Evolutionary conservation across 2,797 vertebrate genomes (phyloP), one percentile per base, ranked within the genome.

Genomic region (Champsocephalus esox): DNA sequence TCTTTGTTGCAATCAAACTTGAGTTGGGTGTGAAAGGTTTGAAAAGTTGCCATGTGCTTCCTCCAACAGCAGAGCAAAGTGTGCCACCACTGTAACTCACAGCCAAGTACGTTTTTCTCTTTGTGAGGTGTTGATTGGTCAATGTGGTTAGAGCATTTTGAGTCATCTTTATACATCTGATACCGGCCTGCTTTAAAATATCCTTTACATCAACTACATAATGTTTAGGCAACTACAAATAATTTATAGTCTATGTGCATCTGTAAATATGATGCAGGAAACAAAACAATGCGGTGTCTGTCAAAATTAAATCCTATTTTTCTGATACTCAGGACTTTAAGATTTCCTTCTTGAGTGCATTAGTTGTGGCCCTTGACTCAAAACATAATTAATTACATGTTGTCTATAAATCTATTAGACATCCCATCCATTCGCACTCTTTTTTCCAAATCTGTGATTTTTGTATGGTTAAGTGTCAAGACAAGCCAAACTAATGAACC

Each of bases 1-100:
- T 48, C 24, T 63, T 77, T 74, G 69, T 62, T 72, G 10, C 14
- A 34, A 66, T 51, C 60, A 28, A 73, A 81, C 16, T n/a, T 45
- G 44, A 55, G 44, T 70, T 57, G 32, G 38, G 64, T 60, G 80
- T 45, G 67, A 64, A 77, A 61, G 41, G 32, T 59, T 60, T 49
- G 6, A 70, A 62, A 46, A 77, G 65, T 65, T 45, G 68, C 46
- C 43, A 61, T 11, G 11, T 60, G 54, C 28, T 43, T 43, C 43
- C 28, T 54, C 9, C 64, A 45, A 12, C 45, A 12, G 62, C 46
- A 16, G 38, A 2, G 44, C 57, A 58, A 41, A 19, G 41, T 48
- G 60, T 41, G 13, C 6, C 58, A 7, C 59, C 7, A 44, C 43
- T 51, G 34, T 32, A 5, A 54, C 14, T 9, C 14, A 43, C 45